Evolutionary conservation across 2,113 vertebrate species (phyloP), one percentile per base, ranked within the genome.

Genomic region (Ariopsis seemanni): DNA sequence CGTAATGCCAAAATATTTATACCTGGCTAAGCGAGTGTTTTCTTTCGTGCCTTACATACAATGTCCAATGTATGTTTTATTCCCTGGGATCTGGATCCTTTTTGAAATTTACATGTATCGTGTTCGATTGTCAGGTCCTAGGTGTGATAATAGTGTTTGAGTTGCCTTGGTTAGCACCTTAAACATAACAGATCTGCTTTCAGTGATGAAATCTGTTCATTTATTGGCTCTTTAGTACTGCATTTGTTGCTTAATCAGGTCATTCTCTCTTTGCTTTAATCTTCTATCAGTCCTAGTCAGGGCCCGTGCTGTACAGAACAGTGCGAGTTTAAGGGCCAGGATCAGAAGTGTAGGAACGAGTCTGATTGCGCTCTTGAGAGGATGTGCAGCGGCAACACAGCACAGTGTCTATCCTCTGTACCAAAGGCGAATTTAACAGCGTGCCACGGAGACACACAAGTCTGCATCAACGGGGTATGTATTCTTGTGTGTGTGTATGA

Each of bases 381-480:
- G 27, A 91, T 30, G 53, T 99, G 98, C 88, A 96, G 95, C 50
- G 97, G 98, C 1, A 0, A 0, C 58, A 93, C 94, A 1, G 96
- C 98, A 57, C 92, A 93, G 85, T 99, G 98, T 90, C 98, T 97
- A 7, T 8, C 96, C 0, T 98, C 98, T 17, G 90, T 94, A 0
- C 95, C 98, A 58, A 99, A 98, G 90, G 72, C 75, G 0, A 97
- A 99, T 93, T 94, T 96, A 71, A 99, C 97, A 10, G 93, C 95
- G 30, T 99, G 98, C 93, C 95, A 99, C 85, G 89, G 94, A 81
- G 93, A 96, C 0, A 98, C 97, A 0, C 98, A 99, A 98, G 98
- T 99, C 88, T 99, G 98, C 95, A 92, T 98, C 85, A 97, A 94
- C 8, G 98, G 98, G 95, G 98, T 99, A 92, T 0, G 3, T 77